Evolutionary conservation across 1,140 invertebrate species (phyloP).

Genomic region (Helicoverpa zea): DNA sequence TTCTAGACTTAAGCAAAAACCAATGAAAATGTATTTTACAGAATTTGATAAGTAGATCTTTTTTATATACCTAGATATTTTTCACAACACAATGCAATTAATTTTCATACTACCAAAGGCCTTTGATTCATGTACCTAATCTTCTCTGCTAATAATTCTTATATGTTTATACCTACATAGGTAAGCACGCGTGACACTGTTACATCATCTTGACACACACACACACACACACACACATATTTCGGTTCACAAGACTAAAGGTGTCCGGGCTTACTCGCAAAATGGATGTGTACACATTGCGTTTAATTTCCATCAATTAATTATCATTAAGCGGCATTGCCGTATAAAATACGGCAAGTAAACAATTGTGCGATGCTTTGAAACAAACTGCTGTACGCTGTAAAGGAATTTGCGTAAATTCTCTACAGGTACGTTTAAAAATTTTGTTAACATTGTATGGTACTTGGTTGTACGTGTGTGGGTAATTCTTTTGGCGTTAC

Average conservation of each 20-base stretch:
- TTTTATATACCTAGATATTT: no score
- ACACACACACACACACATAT: conserved; percentile 18
- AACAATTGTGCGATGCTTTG: conserved; percentile 44
- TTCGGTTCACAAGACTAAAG: conserved; percentile 44
- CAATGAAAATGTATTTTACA: no score
- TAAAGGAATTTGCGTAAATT: conserved; percentile 38
- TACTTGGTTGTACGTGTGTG: neutral
- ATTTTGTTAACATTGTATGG: neutral
- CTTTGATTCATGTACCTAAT: neutral
- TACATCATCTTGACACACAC: conserved; percentile 44
- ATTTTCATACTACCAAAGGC: neutral
- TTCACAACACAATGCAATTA: conserved; percentile 1
- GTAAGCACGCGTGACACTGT: neutral
- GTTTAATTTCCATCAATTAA: conserved; percentile 54
- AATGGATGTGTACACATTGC: conserved; percentile 54
- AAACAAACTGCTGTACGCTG: conserved; percentile 35
- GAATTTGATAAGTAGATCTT: no score
- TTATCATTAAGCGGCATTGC: conserved; percentile 53
- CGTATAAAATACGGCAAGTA: conserved; percentile 46
- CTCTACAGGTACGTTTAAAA: conserved; percentile 1
- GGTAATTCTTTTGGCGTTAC: neutral
- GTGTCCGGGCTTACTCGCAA: conserved; percentile 49
- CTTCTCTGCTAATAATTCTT: conserved; percentile 28
- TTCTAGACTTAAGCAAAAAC: no score
- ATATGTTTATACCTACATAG: neutral